Conservation (phyloP, 2,888 invertebrate species). For the Pemphredon lugubris region DNA sequence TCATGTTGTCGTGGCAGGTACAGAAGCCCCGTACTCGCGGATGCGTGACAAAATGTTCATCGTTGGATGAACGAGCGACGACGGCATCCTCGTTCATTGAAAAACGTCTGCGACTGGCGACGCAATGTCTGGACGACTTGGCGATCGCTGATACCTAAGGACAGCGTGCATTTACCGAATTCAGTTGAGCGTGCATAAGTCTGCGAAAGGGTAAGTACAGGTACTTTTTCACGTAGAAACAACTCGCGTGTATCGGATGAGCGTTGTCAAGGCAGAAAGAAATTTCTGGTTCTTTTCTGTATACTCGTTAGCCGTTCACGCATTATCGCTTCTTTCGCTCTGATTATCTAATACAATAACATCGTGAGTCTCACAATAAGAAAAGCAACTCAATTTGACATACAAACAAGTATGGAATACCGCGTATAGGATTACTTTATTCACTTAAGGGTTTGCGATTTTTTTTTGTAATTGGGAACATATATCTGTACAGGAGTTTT, state of each 20-base stretch:
- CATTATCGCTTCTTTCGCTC: background rate
- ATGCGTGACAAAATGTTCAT: background rate
- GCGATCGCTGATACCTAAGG: background rate
- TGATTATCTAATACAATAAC: background rate
- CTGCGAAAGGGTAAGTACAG: background rate
- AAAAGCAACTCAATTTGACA: too few relatives aligned
- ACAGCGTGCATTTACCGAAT: background rate
- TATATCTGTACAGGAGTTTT: too few relatives aligned
- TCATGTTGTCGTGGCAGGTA: constrained; percentile 19
- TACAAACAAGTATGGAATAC: too few relatives aligned
- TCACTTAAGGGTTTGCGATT: too few relatives aligned
- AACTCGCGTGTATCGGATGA: background rate
- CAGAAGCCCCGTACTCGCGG: background rate
- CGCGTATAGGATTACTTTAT: too few relatives aligned
- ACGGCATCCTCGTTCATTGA: background rate
- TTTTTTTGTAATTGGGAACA: too few relatives aligned
- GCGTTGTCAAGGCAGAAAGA: background rate
- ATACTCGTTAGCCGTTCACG: background rate
- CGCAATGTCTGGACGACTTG: constrained; percentile 12
- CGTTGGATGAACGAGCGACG: background rate
- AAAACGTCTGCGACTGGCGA: constrained; percentile 14
- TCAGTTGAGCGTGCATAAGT: background rate
- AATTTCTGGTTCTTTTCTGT: background rate
- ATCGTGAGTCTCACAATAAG: too few relatives aligned
- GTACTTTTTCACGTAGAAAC: background rate